Conservation (phyloP, 2,113 vertebrate genomes). For the Phoenicopterus ruber region DNA sequence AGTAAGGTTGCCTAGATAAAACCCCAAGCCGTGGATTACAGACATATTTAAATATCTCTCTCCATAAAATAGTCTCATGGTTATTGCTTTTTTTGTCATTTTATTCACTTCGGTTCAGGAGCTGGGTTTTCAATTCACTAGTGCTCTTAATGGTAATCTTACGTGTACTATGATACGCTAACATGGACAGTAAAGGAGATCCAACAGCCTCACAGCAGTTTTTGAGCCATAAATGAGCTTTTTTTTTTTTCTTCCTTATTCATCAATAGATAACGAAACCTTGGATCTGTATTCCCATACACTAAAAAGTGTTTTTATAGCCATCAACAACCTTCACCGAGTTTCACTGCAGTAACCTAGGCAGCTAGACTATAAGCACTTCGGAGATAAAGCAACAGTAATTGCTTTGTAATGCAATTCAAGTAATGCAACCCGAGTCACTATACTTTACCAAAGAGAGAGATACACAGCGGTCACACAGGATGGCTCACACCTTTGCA, state of each 20-base stretch:
- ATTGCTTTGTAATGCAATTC: no score
- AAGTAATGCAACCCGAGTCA: not conserved
- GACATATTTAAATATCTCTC: not conserved
- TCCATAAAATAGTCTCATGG: not conserved
- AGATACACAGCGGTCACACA: not conserved
- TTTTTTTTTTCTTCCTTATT: not conserved
- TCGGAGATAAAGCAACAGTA: not conserved
- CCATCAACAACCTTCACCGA: not conserved
- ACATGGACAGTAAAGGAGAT: not conserved
- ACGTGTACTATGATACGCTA: accelerated
- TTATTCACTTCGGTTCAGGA: not conserved
- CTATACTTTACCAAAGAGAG: not conserved
- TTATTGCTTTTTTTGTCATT: not conserved
- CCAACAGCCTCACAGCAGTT: not conserved
- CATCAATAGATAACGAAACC: not conserved
- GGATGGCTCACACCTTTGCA: not conserved
- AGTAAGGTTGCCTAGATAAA: not conserved
- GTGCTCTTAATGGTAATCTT: not conserved
- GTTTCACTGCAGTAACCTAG: not conserved
- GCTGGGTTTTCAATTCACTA: not conserved
- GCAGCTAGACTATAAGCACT: not conserved
- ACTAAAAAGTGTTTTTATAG: not conserved
- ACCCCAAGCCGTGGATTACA: not conserved
- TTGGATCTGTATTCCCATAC: not conserved
- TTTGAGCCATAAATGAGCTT: not conserved